Evolutionary conservation across 1,140 invertebrate genomes (phyloP).

Genomic region (Drosophila hydei): DNA sequence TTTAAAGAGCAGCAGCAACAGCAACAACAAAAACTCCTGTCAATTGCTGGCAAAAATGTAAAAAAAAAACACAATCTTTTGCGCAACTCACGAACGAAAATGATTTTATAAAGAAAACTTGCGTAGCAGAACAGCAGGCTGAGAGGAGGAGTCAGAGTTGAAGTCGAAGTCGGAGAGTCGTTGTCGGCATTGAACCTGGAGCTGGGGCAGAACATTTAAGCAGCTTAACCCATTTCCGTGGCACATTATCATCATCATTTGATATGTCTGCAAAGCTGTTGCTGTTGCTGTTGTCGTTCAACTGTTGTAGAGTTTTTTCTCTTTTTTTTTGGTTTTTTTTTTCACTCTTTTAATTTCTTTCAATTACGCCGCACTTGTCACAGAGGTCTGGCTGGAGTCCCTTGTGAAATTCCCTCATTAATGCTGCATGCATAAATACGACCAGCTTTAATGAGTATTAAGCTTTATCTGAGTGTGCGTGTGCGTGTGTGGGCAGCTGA

Average conservation of each 20-base stretch:
- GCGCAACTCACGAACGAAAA: conserved; percentile 59
- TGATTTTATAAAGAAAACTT: conserved; percentile 35
- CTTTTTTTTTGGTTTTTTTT: conserved; percentile 41
- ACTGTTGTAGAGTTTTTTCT: conserved; percentile 21
- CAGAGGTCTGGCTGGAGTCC: conserved; percentile 11
- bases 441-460: conserved; percentile 21
- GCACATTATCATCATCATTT: conserved; percentile 71
- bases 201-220: conserved; percentile 68
- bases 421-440: conserved; percentile 49
- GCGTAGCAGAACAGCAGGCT: not conserved
- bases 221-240: conserved; percentile 80
- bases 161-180: not conserved
- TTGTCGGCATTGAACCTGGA: too few relatives aligned
- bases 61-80: conserved; percentile 13
- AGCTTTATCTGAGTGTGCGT: not conserved
- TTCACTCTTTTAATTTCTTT: conserved; percentile 70
- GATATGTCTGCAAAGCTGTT: conserved; percentile 35
- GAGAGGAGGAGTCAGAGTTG: not conserved
- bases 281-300: conserved; percentile 35
- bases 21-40: not conserved
- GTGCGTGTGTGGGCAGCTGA: conserved; percentile 5
- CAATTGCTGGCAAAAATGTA: conserved; percentile 29
- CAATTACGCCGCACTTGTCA: conserved; percentile 78
- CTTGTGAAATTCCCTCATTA: conserved; percentile 53
- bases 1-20: conserved; percentile 39